These are phyloP conservation scores for Dicrostonyx torquatus DNA, from an alignment of 2,797 vertebrate species.

Conservation along the genomic window DNA sequence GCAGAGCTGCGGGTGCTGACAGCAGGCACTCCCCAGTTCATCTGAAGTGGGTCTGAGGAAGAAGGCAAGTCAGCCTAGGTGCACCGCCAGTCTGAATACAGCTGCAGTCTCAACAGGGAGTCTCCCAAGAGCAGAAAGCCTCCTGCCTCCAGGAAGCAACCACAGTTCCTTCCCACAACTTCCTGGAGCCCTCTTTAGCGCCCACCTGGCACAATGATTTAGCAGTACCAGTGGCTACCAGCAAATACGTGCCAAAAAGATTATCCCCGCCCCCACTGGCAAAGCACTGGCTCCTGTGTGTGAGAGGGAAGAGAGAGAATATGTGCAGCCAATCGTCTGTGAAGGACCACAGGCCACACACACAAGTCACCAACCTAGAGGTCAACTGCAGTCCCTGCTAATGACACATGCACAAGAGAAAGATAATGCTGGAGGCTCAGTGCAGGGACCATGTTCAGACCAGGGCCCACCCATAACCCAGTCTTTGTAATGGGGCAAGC, in stretches of 20 bases:
- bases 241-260: not conserved
- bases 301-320: not conserved
- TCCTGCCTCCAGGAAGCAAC: not conserved
- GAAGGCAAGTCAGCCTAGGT: not conserved
- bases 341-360: not conserved
- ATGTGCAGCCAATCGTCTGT: not conserved
- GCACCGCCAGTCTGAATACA: not conserved
- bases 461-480: not conserved
- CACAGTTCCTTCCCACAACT: not conserved
- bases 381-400: not conserved
- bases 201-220: not conserved
- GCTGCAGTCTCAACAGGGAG: not conserved
- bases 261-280: not conserved
- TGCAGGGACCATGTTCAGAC: not conserved
- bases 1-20: not conserved
- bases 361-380: not conserved
- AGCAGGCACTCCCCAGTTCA: not conserved
- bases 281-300: not conserved
- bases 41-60: not conserved
- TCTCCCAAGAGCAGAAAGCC: not conserved
- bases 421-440: not conserved
- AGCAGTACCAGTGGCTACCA: not conserved
- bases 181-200: not conserved
- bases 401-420: not conserved
- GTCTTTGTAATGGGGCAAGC: not conserved